Evolutionary conservation across 2,888 invertebrate species (phyloP), one percentile per base, ranked within the genome.

Genomic region (Hipparchia semele): DNA sequence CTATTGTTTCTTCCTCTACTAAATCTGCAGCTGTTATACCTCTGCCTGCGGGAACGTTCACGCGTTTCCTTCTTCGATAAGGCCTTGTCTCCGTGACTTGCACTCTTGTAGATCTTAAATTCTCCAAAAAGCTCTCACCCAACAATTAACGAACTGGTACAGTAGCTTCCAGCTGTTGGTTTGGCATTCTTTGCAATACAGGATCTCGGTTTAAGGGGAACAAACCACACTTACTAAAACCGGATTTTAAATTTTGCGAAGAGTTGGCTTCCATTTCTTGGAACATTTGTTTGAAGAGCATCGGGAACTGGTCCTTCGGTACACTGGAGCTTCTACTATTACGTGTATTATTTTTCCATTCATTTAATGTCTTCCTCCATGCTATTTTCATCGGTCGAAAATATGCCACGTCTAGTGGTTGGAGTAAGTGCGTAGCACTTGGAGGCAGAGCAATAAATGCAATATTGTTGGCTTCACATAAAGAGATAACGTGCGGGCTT

Each of bases 381-480:
- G 58, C 58, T 23, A 58, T 58, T 58, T 58, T 58, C 58, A 58
- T 58, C 6, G 58, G 58, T 13, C 58, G 58, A 58, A 58, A 58
- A 23, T 54, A 54, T 54, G 53, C 53, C 12, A 54, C 53, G 12
- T 54, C 53, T 54, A 54, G 5, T 12, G 53, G 53, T 54, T 58
- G 58, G 23, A 58, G 58, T 58, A 58, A 58, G 58, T 58, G 58
- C 2, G 58, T 58, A 23, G 58, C 23, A 58, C 23, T 58, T 7
- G 58, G 58, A 58, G 58, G 58, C 23, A 58, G 58, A 23, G 23
- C 23, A 58, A 58, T 58, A 58, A 58, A 58, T 58, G 58, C 58
- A 58, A 58, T 58, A 23, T 58, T 58, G 23, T 58, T 58, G 23
- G 58, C 58, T 58, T 58, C 58, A 23, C 23, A 23, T 7, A 23